Base-by-base conservation (phyloP, 2,888 invertebrate species). In the Lumbricus terrestris region DNA sequence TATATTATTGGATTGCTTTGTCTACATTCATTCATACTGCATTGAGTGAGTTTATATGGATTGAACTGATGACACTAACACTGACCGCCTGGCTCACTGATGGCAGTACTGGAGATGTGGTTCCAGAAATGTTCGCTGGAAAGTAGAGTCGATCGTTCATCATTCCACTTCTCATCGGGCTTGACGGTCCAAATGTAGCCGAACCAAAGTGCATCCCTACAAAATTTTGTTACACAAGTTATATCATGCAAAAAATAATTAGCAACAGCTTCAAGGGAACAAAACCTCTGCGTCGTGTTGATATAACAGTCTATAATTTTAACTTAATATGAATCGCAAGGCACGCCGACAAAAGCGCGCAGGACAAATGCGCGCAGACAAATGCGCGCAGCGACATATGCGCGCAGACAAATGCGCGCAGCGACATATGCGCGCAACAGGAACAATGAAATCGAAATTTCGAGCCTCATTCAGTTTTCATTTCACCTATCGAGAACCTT, bases 101-200 rank as follows among this genome's bases (percentile, higher is more conserved):
- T 42, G 90, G 82, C 34, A 54, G 42, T 35, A 90, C 88, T 40
- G 88, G 40, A 34, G 47, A 85, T 40, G 40, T 85, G 82, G 90
- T 90, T 40, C 85, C 88, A 33, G 90, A 90, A 47, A 90, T 90
- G 88, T 42, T 90, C 34, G 83, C 85, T 37, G 90, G 88, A 35
- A 90, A 85, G 37, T 90, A 88, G 40, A 90, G 88, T 34, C 90
- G 83, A 88, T 90, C 90, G 83, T 47, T 90, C 38, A 90, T 85
- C 37, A 90, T 37, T 34, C 47, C 88, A 35, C 85, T 34, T 88
- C 90, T 90, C 90, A 90, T 88, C 18, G 90, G 90, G 37, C 90
- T 90, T 37, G 90, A 96, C 95, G 88, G 95, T 96, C 93, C 95
- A 95, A 40, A 95, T 95, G 94, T 93, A 92, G 93, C 94, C 91